Conservation (phyloP, 2,113 vertebrate genomes). For the Lycocorax pyrrhopterus region DNA sequence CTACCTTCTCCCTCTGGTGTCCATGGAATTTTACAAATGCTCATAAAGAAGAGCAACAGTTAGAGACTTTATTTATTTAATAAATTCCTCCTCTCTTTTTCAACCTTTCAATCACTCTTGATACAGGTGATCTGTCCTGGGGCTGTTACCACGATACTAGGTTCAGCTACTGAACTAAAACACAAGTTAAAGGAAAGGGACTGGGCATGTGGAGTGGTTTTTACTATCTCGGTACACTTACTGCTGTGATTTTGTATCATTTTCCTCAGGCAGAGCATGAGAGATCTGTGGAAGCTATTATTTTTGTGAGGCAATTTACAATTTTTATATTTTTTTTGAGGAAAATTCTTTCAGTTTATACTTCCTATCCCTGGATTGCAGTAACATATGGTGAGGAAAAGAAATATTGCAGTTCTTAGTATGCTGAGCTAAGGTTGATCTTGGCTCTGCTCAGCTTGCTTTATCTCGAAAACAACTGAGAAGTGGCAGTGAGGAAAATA, state of each 20-base stretch:
- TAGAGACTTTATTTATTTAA: background rate
- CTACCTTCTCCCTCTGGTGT: background rate
- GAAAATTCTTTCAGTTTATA: background rate
- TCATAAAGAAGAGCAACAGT: background rate
- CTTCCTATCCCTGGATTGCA: background rate
- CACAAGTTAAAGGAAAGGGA: background rate
- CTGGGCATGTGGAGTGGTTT: fast-evolving
- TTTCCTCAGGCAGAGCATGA: background rate
- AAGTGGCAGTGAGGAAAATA: background rate
- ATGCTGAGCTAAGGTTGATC: background rate
- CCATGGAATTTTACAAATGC: background rate
- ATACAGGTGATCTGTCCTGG: background rate
- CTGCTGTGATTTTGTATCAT: background rate
- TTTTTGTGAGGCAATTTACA: background rate
- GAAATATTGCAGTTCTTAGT: background rate
- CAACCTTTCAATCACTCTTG: background rate
- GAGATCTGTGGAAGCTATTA: background rate
- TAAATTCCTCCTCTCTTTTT: background rate
- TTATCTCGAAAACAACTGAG: background rate
- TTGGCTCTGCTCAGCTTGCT: background rate
- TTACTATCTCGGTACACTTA: background rate
- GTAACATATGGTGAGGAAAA: background rate
- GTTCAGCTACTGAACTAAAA: background rate
- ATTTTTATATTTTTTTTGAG: background rate
- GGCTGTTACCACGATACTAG: background rate